Evolutionary conservation across 2,113 vertebrate genomes (phyloP), one percentile per base, ranked within the genome.

Genomic region (Lampris megalopsis): DNA sequence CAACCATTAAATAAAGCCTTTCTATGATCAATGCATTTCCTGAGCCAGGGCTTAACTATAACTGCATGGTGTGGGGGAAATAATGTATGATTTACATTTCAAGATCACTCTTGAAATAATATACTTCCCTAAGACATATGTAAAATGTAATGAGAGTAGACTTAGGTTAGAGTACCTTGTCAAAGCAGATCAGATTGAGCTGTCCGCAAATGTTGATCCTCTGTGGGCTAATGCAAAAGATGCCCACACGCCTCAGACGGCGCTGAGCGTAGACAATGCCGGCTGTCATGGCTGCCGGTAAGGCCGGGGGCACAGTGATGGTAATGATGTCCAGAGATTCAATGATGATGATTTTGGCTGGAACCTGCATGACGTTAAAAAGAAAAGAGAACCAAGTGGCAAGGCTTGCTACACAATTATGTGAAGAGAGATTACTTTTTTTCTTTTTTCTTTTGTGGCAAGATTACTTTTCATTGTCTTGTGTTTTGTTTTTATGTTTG

Each of bases 181-280:
- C 98, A 77, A 99, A 99, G 82, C 97, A 99, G 79, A 99, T 92
- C 58, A 99, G 93, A 91, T 99, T 97, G 63, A 99, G 92, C 68
- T 99, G 98, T 52, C 98, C 97, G 68, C 97, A 99, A 68, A 99
- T 97, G 92, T 99, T 99, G 90, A 99, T 99, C 88, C 97, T 96
- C 72, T 99, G 97, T 1, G 98, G 98, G 72, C 98, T 99, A 89
- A 98, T 98, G 84, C 97, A 99, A 84, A 98, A 99, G 92, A 99
- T 98, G 38, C 97, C 97, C 0, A 95, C 70, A 37, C 91, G 94
- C 79, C 94, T 98, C 90, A 99, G 43, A n/a, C 98, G 95, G 45
- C 95, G 95, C 89, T 99, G 98, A 9, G 97, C 97, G 50, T 98
- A 98, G 13, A 98, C 95, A 0, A 99, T 97, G 2, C 98, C 97